Conservation (phyloP, 2,797 vertebrate genomes). For the Sebastolobus alascanus region DNA sequence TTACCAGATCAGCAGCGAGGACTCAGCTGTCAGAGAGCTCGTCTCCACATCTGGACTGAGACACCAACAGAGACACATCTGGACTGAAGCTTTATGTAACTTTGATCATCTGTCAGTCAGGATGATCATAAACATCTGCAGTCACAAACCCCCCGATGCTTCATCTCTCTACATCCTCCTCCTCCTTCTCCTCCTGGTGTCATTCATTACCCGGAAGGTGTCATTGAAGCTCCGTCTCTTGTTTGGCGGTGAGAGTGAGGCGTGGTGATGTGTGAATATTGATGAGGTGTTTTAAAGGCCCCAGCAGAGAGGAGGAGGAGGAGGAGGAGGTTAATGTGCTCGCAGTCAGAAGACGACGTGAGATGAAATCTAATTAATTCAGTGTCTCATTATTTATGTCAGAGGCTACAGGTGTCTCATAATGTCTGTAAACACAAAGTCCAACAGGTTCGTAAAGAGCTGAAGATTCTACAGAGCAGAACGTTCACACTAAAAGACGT, state of each 20-base stretch:
- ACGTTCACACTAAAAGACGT: too few species aligned
- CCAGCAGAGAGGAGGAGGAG: background rate
- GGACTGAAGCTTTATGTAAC: background rate
- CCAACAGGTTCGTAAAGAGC: too few species aligned
- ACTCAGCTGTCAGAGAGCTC: slow-evolving; percentile 21
- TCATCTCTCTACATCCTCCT: background rate
- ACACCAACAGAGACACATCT: slow-evolving; percentile 19
- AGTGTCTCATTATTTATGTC: too few species aligned
- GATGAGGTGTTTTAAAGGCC: slow-evolving; percentile 19
- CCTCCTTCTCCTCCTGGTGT: background rate
- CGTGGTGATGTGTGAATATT: slow-evolving; percentile 22
- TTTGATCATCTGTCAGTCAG: background rate
- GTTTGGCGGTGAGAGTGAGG: too few species aligned
- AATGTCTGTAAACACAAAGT: too few species aligned
- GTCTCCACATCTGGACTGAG: slow-evolving; percentile 21
- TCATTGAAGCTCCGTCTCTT: too few species aligned
- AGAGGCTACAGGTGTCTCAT: too few species aligned
- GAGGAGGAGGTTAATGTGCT: background rate
- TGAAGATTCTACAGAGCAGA: too few species aligned
- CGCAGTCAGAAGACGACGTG: background rate
- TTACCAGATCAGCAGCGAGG: background rate
- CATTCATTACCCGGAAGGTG: slow-evolving; percentile 29
- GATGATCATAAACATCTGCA: slow-evolving; percentile 3
- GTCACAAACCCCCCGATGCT: too few species aligned
- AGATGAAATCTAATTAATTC: background rate